Evolutionary conservation across 2,888 invertebrate genomes (phyloP).

Genomic region (Dorcus hopei): DNA sequence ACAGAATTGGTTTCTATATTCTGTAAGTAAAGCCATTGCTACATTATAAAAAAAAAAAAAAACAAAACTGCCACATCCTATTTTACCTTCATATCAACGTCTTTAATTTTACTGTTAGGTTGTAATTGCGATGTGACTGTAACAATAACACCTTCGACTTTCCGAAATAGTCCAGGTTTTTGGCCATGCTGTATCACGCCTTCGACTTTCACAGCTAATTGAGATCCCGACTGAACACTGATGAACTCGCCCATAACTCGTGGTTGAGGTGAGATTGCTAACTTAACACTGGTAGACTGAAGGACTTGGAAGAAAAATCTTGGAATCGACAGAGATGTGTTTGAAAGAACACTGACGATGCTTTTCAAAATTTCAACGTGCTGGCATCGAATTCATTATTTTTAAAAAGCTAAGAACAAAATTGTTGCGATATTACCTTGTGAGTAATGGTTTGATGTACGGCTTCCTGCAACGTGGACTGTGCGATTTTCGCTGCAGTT

Average conservation of each 20-base stretch:
- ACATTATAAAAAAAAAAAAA: constrained; percentile 3
- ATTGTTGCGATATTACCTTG: constrained; percentile 37
- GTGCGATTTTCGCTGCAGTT: constrained; percentile 45
- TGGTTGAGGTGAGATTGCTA: constrained; percentile 80
- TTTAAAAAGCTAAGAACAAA: neutral
- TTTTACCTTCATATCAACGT: constrained; percentile 41
- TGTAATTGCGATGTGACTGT: constrained; percentile 65
- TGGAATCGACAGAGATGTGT: constrained; percentile 66
- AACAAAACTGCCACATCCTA: neutral
- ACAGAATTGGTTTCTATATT: constrained; percentile 45
- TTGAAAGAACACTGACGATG: constrained; percentile 60
- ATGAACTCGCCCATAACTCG: constrained; percentile 78
- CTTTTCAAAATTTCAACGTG: constrained; percentile 59
- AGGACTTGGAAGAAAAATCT: constrained; percentile 82
- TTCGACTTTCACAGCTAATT: constrained; percentile 89
- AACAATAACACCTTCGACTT: constrained; percentile 68
- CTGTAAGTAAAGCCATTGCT: constrained; percentile 29
- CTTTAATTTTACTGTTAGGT: constrained; percentile 44
- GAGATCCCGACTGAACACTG: constrained; percentile 77
- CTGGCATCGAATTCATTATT: constrained; percentile 24
- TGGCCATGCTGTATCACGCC: constrained; percentile 81
- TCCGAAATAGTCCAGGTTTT: constrained; percentile 65
- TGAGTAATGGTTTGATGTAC: constrained; percentile 49
- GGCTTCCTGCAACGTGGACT: constrained; percentile 40
- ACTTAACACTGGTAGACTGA: constrained; percentile 76